Base-by-base conservation (phyloP, 2,888 invertebrate genomes). In the Epistrophella euchroma region DNA sequence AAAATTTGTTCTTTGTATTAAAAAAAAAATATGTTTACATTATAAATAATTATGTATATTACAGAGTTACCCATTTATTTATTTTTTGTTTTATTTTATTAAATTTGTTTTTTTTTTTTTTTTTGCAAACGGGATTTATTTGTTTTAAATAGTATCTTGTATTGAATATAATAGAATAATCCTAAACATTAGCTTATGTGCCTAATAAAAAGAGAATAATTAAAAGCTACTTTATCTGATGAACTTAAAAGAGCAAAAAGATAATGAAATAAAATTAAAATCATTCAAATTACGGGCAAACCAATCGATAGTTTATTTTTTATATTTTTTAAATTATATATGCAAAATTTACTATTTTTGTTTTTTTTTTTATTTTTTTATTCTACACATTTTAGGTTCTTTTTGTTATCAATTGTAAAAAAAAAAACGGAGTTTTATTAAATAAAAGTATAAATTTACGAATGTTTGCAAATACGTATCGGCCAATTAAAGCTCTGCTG, bases 21-120 rank as follows among this genome's bases (percentile, higher is more conserved):
- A 47, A 70, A 71, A 76, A 84, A 84, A 77, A 84, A 78, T 50
- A 72, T 71, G 66, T 86, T 82, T 86, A 86, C 77, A 86, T 68
- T 78, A 86, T 86, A 86, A 86, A 86, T 86, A 86, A 78, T 62
- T 86, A 86, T n/a, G n/a, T n/a, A n/a, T 86, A 82, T 86, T 86
- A 86, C 86, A 86, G 56, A 73, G 73, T 50, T 45, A 77, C 76
- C 86, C 82, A 74, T 68, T 72, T 17, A 56, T 66, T 37, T 56
- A 35, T 60, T 82, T 64, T n/a, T 25, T 68, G 17, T 70, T 28
- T 45, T 64, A 6, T 43, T 43, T n/a, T 43, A 7, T 72, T 47
- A 15, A 50, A 40, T 68, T 45, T n/a, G n/a, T n/a, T n/a, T n/a
- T n/a, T n/a, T n/a, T n/a, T n/a, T 11, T 50, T 43, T 58, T 68